Base-by-base conservation (phyloP, 2,888 invertebrate species). In the Agriopis aurantiaria region DNA sequence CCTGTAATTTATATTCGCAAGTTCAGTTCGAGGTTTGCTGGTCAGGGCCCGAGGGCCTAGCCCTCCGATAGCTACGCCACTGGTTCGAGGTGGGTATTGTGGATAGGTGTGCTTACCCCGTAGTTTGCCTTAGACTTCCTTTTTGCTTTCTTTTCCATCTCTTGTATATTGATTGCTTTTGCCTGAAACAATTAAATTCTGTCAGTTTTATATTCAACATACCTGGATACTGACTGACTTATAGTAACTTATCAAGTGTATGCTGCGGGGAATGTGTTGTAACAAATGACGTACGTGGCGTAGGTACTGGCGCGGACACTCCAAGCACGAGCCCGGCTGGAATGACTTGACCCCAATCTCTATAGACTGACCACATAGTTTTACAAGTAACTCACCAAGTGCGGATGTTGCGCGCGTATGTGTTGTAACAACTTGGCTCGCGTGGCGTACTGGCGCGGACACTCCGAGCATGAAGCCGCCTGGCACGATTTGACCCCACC, bases 251-350 rank as follows among this genome's bases (percentile, higher is more conserved):
- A 85, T 85, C 82, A 84, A 72, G 43, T 81, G n/a, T n/a, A n/a
- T n/a, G n/a, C n/a, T n/a, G 75, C 11, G 95, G 89, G 78, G 93
- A 79, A 96, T 95, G 84, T 97, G 97, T 81, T 96, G 96, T 76
- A 97, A 83, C 68, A 97, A 88, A 97, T 96, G 53, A 96, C 96
- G 82, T 97, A 96, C 79, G 97, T 97, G 40, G 97, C 97, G 88
- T 98, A n/a, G n/a, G n/a, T n/a, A 98, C 89, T 98, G 98, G 76
- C 97, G 97, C 86, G 97, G 97, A 85, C 98, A 98, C 95, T 96
- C 97, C 8, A 72, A 12, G 67, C 90, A 90, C 41, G 74, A 75
- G 0, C 88, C 87, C 70, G 84, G 88, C 79, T 78, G 85, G 72
- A 73, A 85, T 11, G 75, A 74, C 49, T 80, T 85, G 41, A 73